These are phyloP conservation scores for Dinothrombium tinctorium DNA, from an alignment of 1,140 invertebrate species.

Conservation along the genomic window DNA sequence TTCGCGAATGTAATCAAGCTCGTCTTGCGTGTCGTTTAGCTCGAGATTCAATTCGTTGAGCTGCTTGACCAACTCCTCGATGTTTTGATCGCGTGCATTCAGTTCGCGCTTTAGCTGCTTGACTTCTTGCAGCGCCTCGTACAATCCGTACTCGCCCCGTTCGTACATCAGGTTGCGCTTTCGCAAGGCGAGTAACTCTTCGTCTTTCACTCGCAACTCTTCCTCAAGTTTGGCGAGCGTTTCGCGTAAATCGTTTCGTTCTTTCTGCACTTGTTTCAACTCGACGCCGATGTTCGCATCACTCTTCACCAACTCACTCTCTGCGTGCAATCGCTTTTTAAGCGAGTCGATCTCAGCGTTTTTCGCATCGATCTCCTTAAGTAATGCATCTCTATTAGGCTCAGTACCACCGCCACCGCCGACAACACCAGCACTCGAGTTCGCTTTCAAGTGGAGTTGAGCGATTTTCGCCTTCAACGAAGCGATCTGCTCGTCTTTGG, in stretches of 20 bases:
- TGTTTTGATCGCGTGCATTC: conserved; percentile 25
- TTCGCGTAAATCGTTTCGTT: background rate
- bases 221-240: conserved; percentile 1
- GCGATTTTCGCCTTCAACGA: background rate
- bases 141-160: conserved; percentile 34
- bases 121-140: conserved; percentile 35
- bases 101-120: conserved; percentile 34
- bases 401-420: background rate
- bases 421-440: background rate
- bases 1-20: background rate
- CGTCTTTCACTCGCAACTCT: conserved; percentile 1
- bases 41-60: conserved; percentile 4
- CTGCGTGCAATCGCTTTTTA: conserved; percentile 1
- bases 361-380: background rate
- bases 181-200: background rate
- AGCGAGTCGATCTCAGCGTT: background rate
- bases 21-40: conserved; percentile 3
- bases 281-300: background rate
- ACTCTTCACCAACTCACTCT: conserved; percentile 1
- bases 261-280: background rate
- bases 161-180: conserved; percentile 24
- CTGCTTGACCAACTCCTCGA: conserved; percentile 3
- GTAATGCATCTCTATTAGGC: background rate
- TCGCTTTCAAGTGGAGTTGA: background rate
- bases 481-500: background rate